Base-by-base conservation (phyloP, 2,113 vertebrate species). In the Pavo muticus region DNA sequence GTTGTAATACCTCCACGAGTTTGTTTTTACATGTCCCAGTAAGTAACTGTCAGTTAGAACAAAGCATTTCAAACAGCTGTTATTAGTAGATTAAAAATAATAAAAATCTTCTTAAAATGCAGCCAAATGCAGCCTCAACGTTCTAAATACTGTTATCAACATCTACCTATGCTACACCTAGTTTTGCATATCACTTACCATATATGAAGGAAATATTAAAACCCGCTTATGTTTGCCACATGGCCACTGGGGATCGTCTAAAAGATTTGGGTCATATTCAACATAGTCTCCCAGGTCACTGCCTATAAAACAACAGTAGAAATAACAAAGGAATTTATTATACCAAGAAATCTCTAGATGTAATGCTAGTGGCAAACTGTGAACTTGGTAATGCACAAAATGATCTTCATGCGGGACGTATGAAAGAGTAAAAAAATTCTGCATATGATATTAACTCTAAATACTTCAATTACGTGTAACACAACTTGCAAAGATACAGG, bases 161-260 rank as follows among this genome's bases (percentile, higher is more conserved):
- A 67, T 21, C 44, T 21, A 44, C 18, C 64, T 65, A 24, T 64
- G 32, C 61, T 70, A 32, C 69, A 44, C 4, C 27, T 6, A 1
- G 25, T 48, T 30, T 32, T 52, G 39, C 8, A 10, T 2, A 23
- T 60, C 88, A 98, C 97, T 98, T 98, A 99, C 99, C 99, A 99
- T 99, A 97, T 99, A 99, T 0, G 99, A 99, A 91, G 99, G 99
- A 91, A 99, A 99, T 97, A 99, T 99, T 93, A 99, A 98, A 85
- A 99, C 99, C 84, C 99, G 96, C 93, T 99, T 99, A 97, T 99
- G 99, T 96, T 99, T 99, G 89, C 99, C 99, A 93, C 99, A 99
- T 11, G 99, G 99, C 99, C 99, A 99, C 95, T 99, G 99, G 3
- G 99, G 99, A 97, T 99, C 99, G 71, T 99, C 99, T 97, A 99